Evolutionary conservation across 2,797 vertebrate genomes (phyloP).

Genomic region (Enteromius trimaculatus): DNA sequence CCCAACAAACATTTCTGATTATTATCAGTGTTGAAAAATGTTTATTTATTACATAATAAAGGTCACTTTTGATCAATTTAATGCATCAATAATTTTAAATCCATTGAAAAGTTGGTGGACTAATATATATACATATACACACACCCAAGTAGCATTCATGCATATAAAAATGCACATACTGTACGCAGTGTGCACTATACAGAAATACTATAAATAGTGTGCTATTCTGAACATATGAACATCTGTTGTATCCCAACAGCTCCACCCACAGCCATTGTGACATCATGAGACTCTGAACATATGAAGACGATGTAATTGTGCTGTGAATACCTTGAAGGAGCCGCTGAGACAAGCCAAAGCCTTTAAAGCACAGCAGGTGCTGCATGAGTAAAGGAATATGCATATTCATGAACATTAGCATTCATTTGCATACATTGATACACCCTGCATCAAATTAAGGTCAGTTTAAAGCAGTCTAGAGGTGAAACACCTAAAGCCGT

Average conservation of each 20-base stretch:
- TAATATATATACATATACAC: too few species aligned
- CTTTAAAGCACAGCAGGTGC: slow-evolving; percentile 37
- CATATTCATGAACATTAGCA: slow-evolving; percentile 45
- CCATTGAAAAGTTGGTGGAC: too few species aligned
- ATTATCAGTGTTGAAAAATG: neutral
- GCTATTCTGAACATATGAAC: neutral
- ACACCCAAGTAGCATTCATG: neutral
- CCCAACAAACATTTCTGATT: too few species aligned
- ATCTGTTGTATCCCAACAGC: neutral
- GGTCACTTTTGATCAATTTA: neutral
- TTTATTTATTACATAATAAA: neutral
- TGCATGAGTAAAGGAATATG: slow-evolving; percentile 22
- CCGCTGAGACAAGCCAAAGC: neutral
- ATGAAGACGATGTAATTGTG: neutral
- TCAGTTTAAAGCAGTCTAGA: slow-evolving; percentile 37
- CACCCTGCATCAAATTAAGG: slow-evolving; percentile 20
- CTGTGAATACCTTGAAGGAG: slow-evolving; percentile 24
- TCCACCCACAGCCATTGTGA: slow-evolving; percentile 1
- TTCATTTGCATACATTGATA: slow-evolving; percentile 41
- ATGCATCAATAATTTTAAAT: neutral
- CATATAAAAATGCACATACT: neutral
- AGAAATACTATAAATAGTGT: neutral
- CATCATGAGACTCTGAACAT: neutral
- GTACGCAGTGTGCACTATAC: neutral
- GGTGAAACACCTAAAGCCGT: slow-evolving; percentile 18